These are phyloP conservation scores for Aythya baeri DNA, from an alignment of 2,113 vertebrate species.

Conservation along the genomic window DNA sequence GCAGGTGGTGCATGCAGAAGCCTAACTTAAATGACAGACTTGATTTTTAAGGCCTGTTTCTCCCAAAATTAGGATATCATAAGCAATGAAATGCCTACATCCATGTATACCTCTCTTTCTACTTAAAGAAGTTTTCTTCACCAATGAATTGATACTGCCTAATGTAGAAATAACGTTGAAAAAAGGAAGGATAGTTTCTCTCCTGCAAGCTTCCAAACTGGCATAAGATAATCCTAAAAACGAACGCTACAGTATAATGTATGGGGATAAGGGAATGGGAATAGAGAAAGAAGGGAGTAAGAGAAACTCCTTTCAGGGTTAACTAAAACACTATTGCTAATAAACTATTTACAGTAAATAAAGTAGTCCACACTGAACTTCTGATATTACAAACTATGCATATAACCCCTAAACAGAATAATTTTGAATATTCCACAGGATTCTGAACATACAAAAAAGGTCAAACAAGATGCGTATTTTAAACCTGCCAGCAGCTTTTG, in stretches of 20 bases:
- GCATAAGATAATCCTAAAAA: background rate
- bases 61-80: background rate
- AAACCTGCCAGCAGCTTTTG: background rate
- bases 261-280: background rate
- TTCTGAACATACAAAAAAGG: background rate
- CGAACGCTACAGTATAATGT: background rate
- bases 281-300: background rate
- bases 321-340: background rate
- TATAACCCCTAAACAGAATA: background rate
- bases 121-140: background rate
- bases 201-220: background rate
- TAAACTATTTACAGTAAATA: background rate
- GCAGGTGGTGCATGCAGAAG: background rate
- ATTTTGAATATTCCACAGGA: background rate
- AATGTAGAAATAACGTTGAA: background rate
- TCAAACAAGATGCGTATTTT: background rate
- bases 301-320: background rate
- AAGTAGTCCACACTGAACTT: background rate
- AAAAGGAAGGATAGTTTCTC: background rate
- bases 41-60: background rate
- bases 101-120: background rate
- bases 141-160: background rate
- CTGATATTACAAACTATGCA: background rate
- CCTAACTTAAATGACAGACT: background rate
- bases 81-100: background rate